Percentiles rank a stretch among this genome's conserved stretches.
Conservation (phyloP, 2,113 vertebrate species). For the Cynocephalus volans region DNA sequence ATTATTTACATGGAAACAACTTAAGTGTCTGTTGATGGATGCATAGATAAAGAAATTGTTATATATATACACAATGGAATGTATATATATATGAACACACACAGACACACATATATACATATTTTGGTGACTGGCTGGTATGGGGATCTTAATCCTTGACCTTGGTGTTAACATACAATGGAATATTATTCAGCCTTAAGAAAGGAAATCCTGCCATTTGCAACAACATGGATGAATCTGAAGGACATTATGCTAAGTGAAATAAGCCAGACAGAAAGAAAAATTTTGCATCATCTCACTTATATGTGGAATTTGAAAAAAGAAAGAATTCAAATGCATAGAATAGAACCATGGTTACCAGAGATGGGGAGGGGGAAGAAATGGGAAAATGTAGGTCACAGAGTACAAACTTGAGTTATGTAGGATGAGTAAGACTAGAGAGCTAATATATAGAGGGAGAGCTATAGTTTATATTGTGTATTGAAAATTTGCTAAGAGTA, state of each 20-base stretch:
- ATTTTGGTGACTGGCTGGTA: too few relatives aligned
- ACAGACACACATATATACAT: neutral
- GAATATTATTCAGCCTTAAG: neutral
- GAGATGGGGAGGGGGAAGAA: neutral
- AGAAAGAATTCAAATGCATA: neutral
- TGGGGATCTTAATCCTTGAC: too few relatives aligned
- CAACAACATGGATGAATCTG: neutral
- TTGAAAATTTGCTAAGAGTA: neutral
- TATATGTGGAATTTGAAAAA: conserved; percentile 29
- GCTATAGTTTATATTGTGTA: neutral
- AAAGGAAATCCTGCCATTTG: neutral
- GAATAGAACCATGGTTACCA: neutral
- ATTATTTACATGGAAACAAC: neutral
- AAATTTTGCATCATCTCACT: neutral
- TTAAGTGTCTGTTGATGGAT: neutral
- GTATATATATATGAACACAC: too few relatives aligned
- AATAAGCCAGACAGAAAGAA: neutral
- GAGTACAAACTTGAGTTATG: neutral
- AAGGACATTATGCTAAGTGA: neutral
- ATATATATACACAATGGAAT: too few relatives aligned
- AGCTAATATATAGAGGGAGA: neutral
- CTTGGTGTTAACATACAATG: neutral
- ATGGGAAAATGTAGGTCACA: neutral
- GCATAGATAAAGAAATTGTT: neutral
- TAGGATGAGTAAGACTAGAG: neutral